phyloP scores from a whole-genome alignment of 2,113 vertebrate species.

The Epinephelus lanceolatus region DNA sequence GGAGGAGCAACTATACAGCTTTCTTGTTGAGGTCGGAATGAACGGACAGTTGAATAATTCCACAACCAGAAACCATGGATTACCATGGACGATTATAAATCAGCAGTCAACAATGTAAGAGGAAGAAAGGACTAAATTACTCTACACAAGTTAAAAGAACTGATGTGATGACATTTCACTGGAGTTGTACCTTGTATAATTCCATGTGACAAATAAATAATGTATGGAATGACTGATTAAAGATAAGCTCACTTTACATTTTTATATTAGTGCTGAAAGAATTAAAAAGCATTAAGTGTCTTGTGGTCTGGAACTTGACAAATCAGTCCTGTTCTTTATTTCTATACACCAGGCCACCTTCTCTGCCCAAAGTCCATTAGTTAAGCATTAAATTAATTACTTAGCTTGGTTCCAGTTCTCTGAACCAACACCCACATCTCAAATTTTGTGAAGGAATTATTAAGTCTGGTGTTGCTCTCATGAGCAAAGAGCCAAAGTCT shows the following conservation, averaged over 20 bases:
- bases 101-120: no score
- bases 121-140: no score
- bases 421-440: conserved; percentile 39
- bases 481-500: conserved; percentile 5
- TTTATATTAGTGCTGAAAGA: not conserved
- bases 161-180: no score
- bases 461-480: conserved; percentile 18
- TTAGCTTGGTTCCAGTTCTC: conserved; percentile 36
- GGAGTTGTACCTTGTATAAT: no score
- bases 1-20: no score
- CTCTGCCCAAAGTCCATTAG: not conserved
- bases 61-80: no score
- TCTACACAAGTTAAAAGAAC: no score
- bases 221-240: no score
- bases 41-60: no score
- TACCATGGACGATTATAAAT: no score
- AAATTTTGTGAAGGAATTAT: conserved; percentile 25
- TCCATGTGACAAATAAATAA: no score
- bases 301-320: not conserved
- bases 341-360: not conserved
- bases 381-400: conserved; percentile 39
- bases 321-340: not conserved
- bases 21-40: no score
- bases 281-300: not conserved
- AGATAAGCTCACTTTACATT: not conserved